Evolutionary conservation across 2,888 invertebrate genomes (phyloP).

Genomic region (Eupithecia insigniata): DNA sequence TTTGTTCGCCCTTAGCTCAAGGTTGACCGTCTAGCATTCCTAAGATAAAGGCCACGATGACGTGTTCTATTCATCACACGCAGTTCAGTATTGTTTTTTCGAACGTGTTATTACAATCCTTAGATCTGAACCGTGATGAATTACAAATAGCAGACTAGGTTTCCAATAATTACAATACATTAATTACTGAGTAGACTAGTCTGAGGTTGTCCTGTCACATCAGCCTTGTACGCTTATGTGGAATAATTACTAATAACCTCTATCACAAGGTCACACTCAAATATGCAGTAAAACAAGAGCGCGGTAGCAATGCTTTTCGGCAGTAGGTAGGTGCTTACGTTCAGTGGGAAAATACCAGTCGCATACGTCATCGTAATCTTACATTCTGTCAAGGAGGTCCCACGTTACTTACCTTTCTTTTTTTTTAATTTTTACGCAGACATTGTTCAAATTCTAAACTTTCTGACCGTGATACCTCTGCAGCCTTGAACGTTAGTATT

Average conservation of each 20-base stretch:
- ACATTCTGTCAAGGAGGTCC: constrained; percentile 39
- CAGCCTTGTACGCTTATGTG: constrained; percentile 20
- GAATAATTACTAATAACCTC: constrained; percentile 20
- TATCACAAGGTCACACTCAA: constrained; percentile 24
- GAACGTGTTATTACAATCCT: constrained; percentile 27
- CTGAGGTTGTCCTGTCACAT: constrained; percentile 24
- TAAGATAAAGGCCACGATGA: constrained; percentile 18
- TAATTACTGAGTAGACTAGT: constrained; percentile 18
- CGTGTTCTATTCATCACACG: constrained; percentile 18
- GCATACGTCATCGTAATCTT: constrained; percentile 35
- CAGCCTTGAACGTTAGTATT: constrained; percentile 26
- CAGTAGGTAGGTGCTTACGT: constrained; percentile 18
- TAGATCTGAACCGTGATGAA: constrained; percentile 33
- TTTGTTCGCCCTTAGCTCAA: constrained; percentile 9
- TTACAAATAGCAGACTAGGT: constrained; percentile 28
- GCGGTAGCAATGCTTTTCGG: constrained; percentile 31
- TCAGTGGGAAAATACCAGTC: constrained; percentile 40
- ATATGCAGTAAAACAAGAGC: constrained; percentile 28
- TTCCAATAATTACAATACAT: constrained; percentile 29
- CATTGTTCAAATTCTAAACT: constrained; percentile 19
- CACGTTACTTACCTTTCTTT: constrained; percentile 36
- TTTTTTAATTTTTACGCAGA: constrained; percentile 31
- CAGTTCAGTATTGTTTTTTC: constrained; percentile 16
- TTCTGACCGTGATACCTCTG: constrained; percentile 17
- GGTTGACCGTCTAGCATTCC: constrained; percentile 16